Base-by-base conservation (phyloP, 1,140 invertebrate species). In the Cecropterus lyciades region DNA sequence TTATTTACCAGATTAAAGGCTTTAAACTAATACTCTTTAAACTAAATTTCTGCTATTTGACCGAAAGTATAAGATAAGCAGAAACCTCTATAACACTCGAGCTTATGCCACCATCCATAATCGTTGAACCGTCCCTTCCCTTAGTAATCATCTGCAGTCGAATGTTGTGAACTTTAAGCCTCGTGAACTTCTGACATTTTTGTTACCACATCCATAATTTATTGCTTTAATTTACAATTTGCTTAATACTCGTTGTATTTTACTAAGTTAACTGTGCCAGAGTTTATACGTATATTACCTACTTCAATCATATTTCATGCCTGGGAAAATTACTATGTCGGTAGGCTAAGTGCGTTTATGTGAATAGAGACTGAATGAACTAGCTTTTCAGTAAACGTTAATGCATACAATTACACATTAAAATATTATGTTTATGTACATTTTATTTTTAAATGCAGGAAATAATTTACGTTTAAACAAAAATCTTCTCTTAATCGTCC, bases 21-120 rank as follows among this genome's bases (percentile, higher is more conserved):
- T 20, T 2, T 20, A 20, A 20, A 20, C 20, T 15, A 52, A 30
- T 52, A 53, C 14, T 30, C 33, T 42, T 56, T 40, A 17, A 42
- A 56, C 37, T 13, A 17, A 16, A 53, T 15, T 30, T 15, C 8
- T 8, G 13, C 30, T 40, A 42, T 43, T 65, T 52, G 11, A 37
- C 10, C 33, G 33, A n/a, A 37, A n/a, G 11, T 37, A 37, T 37
- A 37, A 37, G 10, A 37, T 30, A 30, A 30, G 27, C 27, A 30
- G 33, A n/a, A 37, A 37, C 43, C 46, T 70, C 68, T 65, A 77
- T 71, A 75, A 74, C 72, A 75, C 57, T 73, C 67, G 33, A 30
- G 30, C 37, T 72, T 62, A 75, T 77, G 76, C 69, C 71, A 67
- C 67, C 71, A 69, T 48, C 68, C 65, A 74, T 76, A 72, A 73